Conservation (phyloP, 2,888 invertebrate species). For the Cordylochernes scorpioides region DNA sequence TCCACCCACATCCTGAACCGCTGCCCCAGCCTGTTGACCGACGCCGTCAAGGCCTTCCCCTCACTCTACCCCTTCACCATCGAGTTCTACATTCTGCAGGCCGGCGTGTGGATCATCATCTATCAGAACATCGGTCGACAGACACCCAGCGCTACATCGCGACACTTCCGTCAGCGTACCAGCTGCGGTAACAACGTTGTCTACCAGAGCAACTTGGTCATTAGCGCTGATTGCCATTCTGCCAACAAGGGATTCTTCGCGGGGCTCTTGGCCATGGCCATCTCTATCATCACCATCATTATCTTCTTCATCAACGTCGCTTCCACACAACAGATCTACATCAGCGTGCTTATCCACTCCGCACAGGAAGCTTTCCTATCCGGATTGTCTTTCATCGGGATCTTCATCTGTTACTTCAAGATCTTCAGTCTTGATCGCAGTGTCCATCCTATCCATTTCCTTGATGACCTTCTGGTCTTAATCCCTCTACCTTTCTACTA, state of each 20-base stretch:
- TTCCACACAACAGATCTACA: conserved; percentile 21
- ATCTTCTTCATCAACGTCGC: conserved; percentile 32
- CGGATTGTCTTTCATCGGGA: conserved; percentile 30
- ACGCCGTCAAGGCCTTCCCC: conserved; percentile 12
- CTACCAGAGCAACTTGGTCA: conserved; percentile 24
- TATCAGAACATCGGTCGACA: conserved; percentile 40
- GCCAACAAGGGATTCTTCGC: conserved; percentile 44
- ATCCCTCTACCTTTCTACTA: conserved; percentile 44
- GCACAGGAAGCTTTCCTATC: conserved; percentile 30
- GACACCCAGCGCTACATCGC: conserved; percentile 6
- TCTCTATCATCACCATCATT: conserved; percentile 31
- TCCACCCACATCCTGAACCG: too few species aligned
- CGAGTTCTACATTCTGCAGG: conserved; percentile 50
- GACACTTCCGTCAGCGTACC: conserved; percentile 8
- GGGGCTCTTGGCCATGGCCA: conserved; percentile 34
- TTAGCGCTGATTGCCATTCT: conserved; percentile 42
- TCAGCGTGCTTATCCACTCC: conserved; percentile 15
- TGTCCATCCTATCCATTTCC: conserved; percentile 28
- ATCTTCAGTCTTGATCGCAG: conserved; percentile 37
- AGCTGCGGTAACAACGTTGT: conserved; percentile 12
- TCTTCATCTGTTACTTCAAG: conserved; percentile 34
- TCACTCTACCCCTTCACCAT: conserved; percentile 54
- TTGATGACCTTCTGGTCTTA: conserved; percentile 41
- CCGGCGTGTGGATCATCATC: conserved; percentile 44
- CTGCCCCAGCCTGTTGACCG: conserved; percentile 6